Conservation (phyloP, 2,888 invertebrate species). For the Cosmia trapezina region DNA sequence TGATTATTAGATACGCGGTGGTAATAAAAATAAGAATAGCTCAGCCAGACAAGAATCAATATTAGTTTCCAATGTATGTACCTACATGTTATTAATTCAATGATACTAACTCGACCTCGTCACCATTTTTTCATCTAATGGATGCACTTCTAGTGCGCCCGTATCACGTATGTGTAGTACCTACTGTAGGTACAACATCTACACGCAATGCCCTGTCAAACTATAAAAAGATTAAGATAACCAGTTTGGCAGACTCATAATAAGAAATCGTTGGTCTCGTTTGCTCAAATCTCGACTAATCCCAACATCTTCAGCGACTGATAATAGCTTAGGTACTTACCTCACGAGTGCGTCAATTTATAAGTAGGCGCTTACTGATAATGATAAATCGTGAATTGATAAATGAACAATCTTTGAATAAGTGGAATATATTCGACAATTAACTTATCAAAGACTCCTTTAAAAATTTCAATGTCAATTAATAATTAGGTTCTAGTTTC, state of each 20-base stretch:
- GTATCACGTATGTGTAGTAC: constrained; percentile 10
- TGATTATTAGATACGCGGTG: background rate
- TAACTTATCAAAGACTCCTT: constrained; percentile 3
- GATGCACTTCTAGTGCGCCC: constrained; percentile 46
- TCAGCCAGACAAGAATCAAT: constrained; percentile 15
- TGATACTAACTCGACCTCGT: constrained; percentile 56
- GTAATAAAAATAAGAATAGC: constrained; percentile 17
- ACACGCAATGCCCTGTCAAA: constrained; percentile 40
- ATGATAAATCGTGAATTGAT: constrained; percentile 46
- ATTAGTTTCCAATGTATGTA: constrained; percentile 35
- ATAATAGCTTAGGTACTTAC: constrained; percentile 68
- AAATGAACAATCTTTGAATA: constrained; percentile 34
- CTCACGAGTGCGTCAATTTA: constrained; percentile 52
- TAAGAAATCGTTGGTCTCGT: constrained; percentile 61
- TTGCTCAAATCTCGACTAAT: constrained; percentile 77
- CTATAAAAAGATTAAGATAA: constrained; percentile 63
- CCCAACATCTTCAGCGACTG: constrained; percentile 70
- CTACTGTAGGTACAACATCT: constrained; percentile 14
- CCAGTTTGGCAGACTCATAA: constrained; percentile 57
- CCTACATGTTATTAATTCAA: constrained; percentile 48
- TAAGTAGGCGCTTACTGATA: constrained; percentile 60
- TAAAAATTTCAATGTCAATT: constrained; percentile 1
- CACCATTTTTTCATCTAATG: constrained; percentile 57
- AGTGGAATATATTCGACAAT: constrained; percentile 37
- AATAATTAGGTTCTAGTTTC: background rate